These are phyloP conservation scores for Heteromyza rotundicornis DNA, from an alignment of 2,888 invertebrate species.

Conservation along the genomic window DNA sequence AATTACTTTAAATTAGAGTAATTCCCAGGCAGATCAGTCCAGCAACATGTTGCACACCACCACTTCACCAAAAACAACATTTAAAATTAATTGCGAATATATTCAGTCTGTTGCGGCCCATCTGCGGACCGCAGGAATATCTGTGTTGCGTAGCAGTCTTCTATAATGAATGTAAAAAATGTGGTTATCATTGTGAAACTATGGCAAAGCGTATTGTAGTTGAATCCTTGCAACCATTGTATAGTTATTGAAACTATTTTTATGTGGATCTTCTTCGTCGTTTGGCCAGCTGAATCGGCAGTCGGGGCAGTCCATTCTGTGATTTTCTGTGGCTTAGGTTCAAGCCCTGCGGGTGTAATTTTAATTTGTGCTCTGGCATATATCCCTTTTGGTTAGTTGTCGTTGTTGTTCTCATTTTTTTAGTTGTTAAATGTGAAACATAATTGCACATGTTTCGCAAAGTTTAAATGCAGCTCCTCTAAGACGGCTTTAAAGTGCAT, in stretches of 20 bases:
- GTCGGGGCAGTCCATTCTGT: no score
- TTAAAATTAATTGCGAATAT: no score
- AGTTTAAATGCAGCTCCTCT: not conserved
- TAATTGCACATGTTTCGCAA: conserved; percentile 24
- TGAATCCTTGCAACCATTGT: not conserved
- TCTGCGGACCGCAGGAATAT: no score
- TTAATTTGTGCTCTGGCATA: conserved; percentile 47
- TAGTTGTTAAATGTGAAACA: conserved; percentile 24
- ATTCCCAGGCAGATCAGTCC: conserved; percentile 44
- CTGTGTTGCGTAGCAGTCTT: no score
- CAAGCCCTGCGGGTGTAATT: conserved; percentile 54
- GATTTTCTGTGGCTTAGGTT: conserved; percentile 12
- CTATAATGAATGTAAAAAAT: no score
- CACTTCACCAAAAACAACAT: conserved; percentile 13
- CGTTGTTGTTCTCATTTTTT: conserved; percentile 8
- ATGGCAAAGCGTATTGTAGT: no score
- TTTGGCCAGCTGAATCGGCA: not conserved
- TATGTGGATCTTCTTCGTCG: conserved; percentile 10
- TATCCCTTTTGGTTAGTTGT: conserved; percentile 6
- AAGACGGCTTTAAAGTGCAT: not conserved
- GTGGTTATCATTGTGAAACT: no score
- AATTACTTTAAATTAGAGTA: conserved; percentile 62
- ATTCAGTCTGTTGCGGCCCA: no score
- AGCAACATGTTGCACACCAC: not conserved
- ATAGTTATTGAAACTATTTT: conserved; percentile 15